Conservation (phyloP, 1,140 invertebrate species). For the Hyposmocoma kahamanoa region DNA sequence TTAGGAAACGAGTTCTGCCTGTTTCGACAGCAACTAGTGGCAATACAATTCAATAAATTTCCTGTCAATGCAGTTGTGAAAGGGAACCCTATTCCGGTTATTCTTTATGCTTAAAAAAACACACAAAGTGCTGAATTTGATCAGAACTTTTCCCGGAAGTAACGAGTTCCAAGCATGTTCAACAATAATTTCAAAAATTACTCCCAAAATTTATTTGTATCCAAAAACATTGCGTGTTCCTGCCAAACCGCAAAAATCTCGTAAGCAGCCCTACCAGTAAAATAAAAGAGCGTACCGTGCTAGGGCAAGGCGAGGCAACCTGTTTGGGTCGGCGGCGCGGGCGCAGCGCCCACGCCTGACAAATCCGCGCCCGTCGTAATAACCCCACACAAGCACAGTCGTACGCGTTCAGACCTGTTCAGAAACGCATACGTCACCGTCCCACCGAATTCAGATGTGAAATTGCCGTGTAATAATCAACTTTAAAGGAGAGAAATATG, state of each 20-base stretch:
- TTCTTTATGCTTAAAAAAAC: no score
- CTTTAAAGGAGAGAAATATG: no score
- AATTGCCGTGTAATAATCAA: background rate
- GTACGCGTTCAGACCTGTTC: conserved; percentile 53
- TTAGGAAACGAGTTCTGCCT: conserved; percentile 68
- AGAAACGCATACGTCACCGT: background rate
- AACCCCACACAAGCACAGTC: background rate
- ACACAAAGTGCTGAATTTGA: no score
- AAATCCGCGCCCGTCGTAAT: conserved; percentile 46
- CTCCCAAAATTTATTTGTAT: no score
- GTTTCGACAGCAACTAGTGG: no score
- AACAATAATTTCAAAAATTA: conserved; percentile 49
- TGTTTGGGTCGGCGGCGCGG: conserved; percentile 38
- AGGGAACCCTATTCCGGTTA: no score
- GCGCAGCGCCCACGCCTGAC: conserved; percentile 43
- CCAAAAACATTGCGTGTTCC: no score
- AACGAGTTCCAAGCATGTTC: no score
- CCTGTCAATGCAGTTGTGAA: no score
- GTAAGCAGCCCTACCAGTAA: conserved; percentile 45
- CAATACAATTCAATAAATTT: no score
- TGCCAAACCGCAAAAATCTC: no score
- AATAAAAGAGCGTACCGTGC: conserved; percentile 43
- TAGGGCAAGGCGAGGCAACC: conserved; percentile 52
- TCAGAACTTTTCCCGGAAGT: no score
- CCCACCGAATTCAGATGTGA: background rate